Evolutionary conservation across 2,113 vertebrate genomes (phyloP), one percentile per base, ranked within the genome.

Genomic region (Parus major): DNA sequence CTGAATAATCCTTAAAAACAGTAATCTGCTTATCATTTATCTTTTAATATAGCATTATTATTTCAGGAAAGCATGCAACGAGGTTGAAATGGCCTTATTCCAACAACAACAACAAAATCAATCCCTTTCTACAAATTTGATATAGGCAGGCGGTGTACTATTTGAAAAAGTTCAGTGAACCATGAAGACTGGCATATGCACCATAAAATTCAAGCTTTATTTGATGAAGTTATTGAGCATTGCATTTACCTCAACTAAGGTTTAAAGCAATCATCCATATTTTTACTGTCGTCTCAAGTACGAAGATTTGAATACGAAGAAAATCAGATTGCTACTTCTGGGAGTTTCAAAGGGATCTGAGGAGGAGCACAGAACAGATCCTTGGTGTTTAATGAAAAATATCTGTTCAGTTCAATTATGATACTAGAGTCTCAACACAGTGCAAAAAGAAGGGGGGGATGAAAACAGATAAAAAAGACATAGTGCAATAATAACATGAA

Each of bases 161-260:
- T 97, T 97, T 97, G 94, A 96, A 97, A 97, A 97, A 89, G 93
- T 90, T 97, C 93, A 96, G 87, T 95, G 97, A 97, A 97, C 96
- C 96, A 86, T 96, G 96, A 97, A 97, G 90, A 71, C 92, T 98
- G 97, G 95, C 89, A 97, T 98, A 98, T 97, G 88, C 94, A 95
- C 94, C 92, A 91, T 92, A 96, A 97, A 97, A 98, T 97, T 95
- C 93, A 91, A 86, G 83, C 66, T 92, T 96, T 91, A 97, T 96
- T 97, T 97, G 97, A 98, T 97, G 96, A 98, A 96, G 85, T 95
- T 98, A 97, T 97, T 97, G 97, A 97, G 96, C 84, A 92, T 71
- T 90, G 83, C 84, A 91, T 97, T 96, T 97, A 96, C 95, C 66
- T 97, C 82, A 84, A 93, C 88, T 94, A 80, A 92, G 61, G 36